These are phyloP conservation scores for Podarcis muralis DNA, from an alignment of 2,113 vertebrate species.

Conservation along the genomic window DNA sequence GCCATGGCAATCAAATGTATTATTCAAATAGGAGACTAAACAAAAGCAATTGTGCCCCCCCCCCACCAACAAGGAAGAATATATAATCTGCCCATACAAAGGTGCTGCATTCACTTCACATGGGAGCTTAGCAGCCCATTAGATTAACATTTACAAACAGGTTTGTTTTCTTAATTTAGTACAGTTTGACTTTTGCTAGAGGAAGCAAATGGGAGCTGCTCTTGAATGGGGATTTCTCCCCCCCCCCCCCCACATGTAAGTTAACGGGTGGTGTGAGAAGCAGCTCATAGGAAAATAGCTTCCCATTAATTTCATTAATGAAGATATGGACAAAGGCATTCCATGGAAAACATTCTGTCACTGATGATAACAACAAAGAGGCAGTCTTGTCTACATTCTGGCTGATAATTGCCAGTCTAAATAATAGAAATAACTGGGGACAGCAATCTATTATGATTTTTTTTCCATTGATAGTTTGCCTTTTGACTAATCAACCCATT, in stretches of 20 bases:
- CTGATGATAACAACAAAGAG: background rate
- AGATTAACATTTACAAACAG: constrained; percentile 16
- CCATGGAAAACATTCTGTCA: constrained; percentile 15
- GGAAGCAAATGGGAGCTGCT: constrained; percentile 44
- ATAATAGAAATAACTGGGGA: constrained; percentile 19
- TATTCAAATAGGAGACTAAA: constrained; percentile 77
- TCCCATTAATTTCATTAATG: constrained; percentile 46
- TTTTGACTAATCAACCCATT: background rate
- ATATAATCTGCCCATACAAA: constrained; percentile 55
- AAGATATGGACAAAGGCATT: constrained; percentile 23
- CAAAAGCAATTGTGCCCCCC: constrained; percentile 67
- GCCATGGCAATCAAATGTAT: constrained; percentile 82
- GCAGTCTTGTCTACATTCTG: background rate
- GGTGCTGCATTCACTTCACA: constrained; percentile 51
- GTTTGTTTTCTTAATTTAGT: constrained; percentile 27
- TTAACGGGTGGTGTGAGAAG: background rate
- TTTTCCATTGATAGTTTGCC: background rate
- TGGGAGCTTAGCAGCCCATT: background rate
- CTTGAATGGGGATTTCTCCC: background rate
- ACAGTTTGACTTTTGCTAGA: constrained; percentile 15
- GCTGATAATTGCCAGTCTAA: constrained; percentile 41
- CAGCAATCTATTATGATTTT: background rate
- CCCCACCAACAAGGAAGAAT: constrained; percentile 43
- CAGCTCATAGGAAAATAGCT: constrained; percentile 24
- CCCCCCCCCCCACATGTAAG: background rate